Evolutionary conservation across 2,113 vertebrate species (phyloP), one percentile per base, ranked within the genome.

Genomic region (Turnix velox): DNA sequence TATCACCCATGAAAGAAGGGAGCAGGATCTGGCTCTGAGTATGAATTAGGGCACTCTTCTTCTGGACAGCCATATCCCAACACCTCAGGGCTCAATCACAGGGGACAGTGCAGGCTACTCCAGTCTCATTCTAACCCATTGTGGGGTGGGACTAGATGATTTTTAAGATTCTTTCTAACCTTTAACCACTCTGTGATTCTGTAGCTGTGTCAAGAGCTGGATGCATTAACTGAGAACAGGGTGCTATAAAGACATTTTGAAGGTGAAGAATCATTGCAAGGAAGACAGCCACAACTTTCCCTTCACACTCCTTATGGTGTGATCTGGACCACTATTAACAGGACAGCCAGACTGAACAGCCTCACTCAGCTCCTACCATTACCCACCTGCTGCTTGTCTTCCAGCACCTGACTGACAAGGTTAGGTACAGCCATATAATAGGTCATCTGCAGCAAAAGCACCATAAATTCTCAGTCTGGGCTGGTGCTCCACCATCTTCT

Each of bases 51-150:
- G 51, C 27, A 58, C 7, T 25, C 13, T 39, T 59, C 45, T 57
- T 48, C 12, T 35, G 35, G 14, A 42, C 20, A n/a, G 40, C n/a
- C 25, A 0, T 45, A 43, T 37, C 48, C 65, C 67, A 63, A 23
- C n/a, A 77, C 28, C 27, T 51, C 52, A 0, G 0, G 28, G 14
- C 27, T 84, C 51, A 77, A 28, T 11, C 16, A 30, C 6, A 7
- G 33, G 11, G 27, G 8, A 31, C 0, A 0, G 11, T 1, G 2
- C 35, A 62, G 59, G 42, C 31, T 72, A 6, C 30, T 91, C 37
- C 25, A 20, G 13, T 14, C 72, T 49, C 23, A n/a, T n/a, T n/a
- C n/a, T n/a, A n/a, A n/a, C n/a, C n/a, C n/a, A n/a, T n/a, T n/a
- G n/a, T n/a, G n/a, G n/a, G n/a, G n/a, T n/a, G n/a, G n/a, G n/a